Percentiles rank a stretch among this genome's conserved stretches.
phyloP scores from a whole-genome alignment of 2,888 invertebrate genomes.

The Tetranychus piercei region DNA sequence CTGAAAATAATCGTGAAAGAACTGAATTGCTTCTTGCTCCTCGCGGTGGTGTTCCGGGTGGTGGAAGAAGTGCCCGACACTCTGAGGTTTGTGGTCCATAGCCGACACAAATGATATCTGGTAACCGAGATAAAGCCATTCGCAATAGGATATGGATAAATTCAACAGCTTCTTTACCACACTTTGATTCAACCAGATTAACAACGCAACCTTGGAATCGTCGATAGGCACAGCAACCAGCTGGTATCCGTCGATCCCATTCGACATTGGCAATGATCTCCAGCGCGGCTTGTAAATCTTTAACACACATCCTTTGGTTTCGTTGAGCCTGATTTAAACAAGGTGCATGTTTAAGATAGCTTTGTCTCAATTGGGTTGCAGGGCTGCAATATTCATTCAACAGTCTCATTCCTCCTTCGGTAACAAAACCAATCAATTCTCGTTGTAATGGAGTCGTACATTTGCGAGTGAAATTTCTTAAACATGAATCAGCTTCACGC shows the following conservation, averaged over 20 bases:
- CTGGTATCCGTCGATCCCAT: conserved; percentile 27
- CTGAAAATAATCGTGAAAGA: conserved; percentile 26
- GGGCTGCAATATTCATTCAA: conserved; percentile 27
- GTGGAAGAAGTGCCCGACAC: conserved; percentile 25
- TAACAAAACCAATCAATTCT: conserved; percentile 26
- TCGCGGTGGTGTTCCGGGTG: conserved; percentile 24
- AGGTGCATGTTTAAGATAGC: conserved; percentile 27
- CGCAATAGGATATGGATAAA: conserved; percentile 26
- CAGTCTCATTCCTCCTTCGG: conserved; percentile 26
- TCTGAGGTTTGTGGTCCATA: conserved; percentile 25
- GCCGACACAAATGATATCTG: conserved; percentile 27
- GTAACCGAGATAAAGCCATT: conserved; percentile 27
- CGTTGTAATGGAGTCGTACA: conserved; percentile 27
- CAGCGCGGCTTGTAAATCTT: conserved; percentile 26
- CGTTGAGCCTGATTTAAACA: conserved; percentile 25
- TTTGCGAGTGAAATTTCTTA: conserved; percentile 25
- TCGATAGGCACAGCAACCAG: conserved; percentile 26
- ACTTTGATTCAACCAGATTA: conserved; percentile 25
- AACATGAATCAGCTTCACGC: conserved; percentile 26
- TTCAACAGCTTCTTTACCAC: conserved; percentile 27
- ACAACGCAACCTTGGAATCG: conserved; percentile 23
- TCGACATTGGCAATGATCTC: conserved; percentile 24
- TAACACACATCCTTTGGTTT: conserved; percentile 22
- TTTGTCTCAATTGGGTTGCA: conserved; percentile 24
- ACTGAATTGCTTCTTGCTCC: conserved; percentile 24